phyloP scores from a whole-genome alignment of 2,797 vertebrate genomes.

The Enteromius treurensis region DNA sequence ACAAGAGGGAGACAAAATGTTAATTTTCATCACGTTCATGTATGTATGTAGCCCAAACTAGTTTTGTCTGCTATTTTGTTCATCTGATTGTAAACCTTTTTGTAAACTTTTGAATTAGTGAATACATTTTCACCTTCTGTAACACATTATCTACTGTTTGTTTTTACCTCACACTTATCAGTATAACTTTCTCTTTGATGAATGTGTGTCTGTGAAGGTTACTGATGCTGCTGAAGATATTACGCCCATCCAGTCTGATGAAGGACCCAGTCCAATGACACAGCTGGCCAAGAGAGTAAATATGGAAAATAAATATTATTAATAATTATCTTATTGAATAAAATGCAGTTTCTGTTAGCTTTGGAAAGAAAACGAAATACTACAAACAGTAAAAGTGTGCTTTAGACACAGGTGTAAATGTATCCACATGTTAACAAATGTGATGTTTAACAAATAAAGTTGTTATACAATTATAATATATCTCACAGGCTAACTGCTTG shows the following conservation, averaged over 20 bases:
- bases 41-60: neutral
- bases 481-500: neutral
- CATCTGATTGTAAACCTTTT: neutral
- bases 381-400: no score
- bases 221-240: constrained; percentile 70
- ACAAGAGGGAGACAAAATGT: constrained; percentile 12
- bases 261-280: constrained; percentile 80
- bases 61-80: neutral
- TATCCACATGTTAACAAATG: no score
- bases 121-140: neutral
- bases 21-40: neutral
- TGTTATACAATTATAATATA: neutral
- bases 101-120: no score
- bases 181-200: neutral
- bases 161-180: neutral
- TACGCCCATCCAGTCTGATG: constrained; percentile 76
- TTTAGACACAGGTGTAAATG: neutral
- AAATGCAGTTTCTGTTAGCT: neutral
- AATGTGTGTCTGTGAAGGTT: constrained; percentile 66
- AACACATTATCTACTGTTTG: neutral
- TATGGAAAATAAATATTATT: neutral
- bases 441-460: neutral
- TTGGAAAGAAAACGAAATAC: neutral
- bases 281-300: constrained; percentile 88
- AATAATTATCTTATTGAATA: neutral